Evolutionary conservation across 2,113 vertebrate species (phyloP).

Genomic region (Anarhynchus alexandrinus): DNA sequence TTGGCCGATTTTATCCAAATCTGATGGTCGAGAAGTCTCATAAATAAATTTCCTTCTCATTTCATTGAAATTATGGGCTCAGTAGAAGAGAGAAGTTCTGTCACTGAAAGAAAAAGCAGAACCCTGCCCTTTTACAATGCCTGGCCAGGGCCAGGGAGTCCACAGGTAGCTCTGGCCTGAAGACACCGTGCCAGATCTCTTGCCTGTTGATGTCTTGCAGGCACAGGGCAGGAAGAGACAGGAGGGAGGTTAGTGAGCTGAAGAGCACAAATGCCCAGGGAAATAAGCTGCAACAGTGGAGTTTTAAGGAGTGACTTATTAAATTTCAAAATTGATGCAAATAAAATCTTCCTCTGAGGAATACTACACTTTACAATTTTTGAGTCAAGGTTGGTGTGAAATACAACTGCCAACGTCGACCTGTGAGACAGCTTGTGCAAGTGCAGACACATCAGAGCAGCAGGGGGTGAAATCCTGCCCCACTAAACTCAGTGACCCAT

Average conservation of each 20-base stretch:
- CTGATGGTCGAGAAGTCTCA: not conserved
- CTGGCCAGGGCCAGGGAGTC: not conserved
- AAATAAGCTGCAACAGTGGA: not conserved
- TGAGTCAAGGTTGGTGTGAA: not conserved
- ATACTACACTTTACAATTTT: not conserved
- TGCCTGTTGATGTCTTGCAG: not conserved
- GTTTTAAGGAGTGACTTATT: not conserved
- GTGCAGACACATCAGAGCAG: not conserved
- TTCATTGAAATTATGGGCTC: not conserved
- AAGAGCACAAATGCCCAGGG: not conserved
- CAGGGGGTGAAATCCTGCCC: not conserved
- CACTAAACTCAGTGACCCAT: not conserved
- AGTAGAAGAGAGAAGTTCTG: not conserved
- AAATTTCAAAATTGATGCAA: not conserved
- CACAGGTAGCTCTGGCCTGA: not conserved
- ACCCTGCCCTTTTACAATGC: not conserved
- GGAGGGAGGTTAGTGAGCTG: not conserved
- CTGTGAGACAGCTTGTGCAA: not conserved
- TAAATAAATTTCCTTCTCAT: not conserved
- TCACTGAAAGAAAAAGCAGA: not conserved
- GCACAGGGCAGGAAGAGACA: not conserved
- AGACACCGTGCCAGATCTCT: not conserved
- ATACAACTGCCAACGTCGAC: rapidly evolving
- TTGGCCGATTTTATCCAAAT: not conserved
- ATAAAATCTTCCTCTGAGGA: not conserved